phyloP scores from a whole-genome alignment of 2,797 vertebrate genomes.

The Simalia tracyae region DNA sequence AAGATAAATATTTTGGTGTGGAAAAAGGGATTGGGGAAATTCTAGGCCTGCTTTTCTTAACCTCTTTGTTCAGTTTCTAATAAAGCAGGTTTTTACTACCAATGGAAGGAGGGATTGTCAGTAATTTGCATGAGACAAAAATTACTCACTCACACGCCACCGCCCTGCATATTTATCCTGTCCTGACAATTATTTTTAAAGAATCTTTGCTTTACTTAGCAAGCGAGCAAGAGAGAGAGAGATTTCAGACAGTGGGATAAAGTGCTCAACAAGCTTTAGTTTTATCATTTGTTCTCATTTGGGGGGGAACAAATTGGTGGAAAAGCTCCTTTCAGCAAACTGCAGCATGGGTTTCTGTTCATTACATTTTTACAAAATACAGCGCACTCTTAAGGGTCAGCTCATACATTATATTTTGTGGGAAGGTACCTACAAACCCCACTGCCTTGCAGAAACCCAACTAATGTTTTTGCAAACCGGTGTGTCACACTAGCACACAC shows the following conservation, averaged over 20 bases:
- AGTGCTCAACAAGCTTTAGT: constrained; percentile 33
- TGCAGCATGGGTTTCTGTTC: not conserved
- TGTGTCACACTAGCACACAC: no score
- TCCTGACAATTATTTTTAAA: constrained; percentile 73
- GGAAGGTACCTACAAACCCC: not conserved
- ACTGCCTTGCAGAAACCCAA: not conserved
- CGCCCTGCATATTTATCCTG: constrained; percentile 63
- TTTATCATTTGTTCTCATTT: constrained; percentile 73
- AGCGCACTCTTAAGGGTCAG: not conserved
- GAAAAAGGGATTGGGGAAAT: not conserved
- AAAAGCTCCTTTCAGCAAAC: not conserved
- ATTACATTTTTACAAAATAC: not conserved
- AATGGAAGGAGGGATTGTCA: constrained; percentile 67
- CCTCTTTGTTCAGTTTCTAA: constrained; percentile 67
- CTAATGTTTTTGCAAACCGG: not conserved
- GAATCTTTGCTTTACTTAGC: constrained; percentile 60
- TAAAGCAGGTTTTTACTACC: constrained; percentile 69
- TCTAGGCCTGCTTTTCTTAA: constrained; percentile 56
- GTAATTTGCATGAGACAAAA: constrained; percentile 51
- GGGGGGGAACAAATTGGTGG: constrained; percentile 36
- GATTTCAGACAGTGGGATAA: constrained; percentile 43
- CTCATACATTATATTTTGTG: not conserved
- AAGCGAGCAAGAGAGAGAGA: constrained; percentile 42
- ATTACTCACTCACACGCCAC: constrained; percentile 54
- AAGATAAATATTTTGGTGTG: constrained; percentile 7